Evolutionary conservation across 2,888 invertebrate genomes (phyloP), one percentile per base, ranked within the genome.

Genomic region (Lasioglossum zephyrum): DNA sequence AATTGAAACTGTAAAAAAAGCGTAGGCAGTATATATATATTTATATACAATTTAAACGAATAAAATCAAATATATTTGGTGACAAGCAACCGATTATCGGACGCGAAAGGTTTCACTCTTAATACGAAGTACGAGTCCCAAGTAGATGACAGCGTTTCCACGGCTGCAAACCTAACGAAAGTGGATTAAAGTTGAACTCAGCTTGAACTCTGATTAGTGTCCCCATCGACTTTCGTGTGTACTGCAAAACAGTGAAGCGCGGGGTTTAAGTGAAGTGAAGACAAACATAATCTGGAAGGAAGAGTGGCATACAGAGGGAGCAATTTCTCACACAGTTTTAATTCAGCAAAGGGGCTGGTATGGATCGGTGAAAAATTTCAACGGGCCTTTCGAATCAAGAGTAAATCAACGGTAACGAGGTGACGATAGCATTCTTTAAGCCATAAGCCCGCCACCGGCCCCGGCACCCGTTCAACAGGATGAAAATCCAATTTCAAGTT

Each of bases 401-500:
- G 47, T 39, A 74, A 82, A 79, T 79, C 60, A 74, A 73, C 16
- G 79, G 39, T 39, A 74, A 74, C 75, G 77, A 77, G 49, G 39
- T 1, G 53, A 16, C 22, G 44, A 66, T n/a, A 4, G 53, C 3
- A 26, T 75, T 84, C 69, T 72, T 74, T 16, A 74, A 16, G 13
- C 72, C n/a, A 16, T n/a, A 13, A 22, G 9, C 47, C 16, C 44
- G 13, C 6, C 49, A 18, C 22, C n/a, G 36, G 47, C 1, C 26
- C 63, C 6, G 53, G 18, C 73, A 18, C 57, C 53, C 49, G 49
- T 60, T 16, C 18, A 63, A 66, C 79, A 49, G 70, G 26, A 79
- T 57, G 82, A 69, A 77, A 80, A 87, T 77, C 74, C 85, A 86
- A 85, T 85, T 85, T 77, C 73, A 85, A 77, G 81, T 87, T 87